Evolutionary conservation across 2,888 invertebrate genomes (phyloP).

Genomic region (Junonia oenone): DNA sequence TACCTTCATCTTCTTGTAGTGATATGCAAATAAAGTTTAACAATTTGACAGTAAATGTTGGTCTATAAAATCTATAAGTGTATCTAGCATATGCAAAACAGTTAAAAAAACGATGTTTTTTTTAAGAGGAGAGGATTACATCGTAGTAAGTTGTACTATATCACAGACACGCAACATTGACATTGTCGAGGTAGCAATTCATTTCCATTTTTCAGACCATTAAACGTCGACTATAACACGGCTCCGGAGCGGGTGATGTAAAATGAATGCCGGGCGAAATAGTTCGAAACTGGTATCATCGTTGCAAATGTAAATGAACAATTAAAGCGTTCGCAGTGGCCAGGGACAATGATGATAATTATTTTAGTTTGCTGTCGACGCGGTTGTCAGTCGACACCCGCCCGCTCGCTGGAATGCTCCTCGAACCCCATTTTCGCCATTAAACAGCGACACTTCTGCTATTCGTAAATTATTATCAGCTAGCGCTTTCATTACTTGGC

Average conservation of each 20-base stretch:
- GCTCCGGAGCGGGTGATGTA: constrained; percentile 61
- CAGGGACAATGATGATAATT: constrained; percentile 78
- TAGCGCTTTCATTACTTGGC: constrained; percentile 74
- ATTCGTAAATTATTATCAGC: constrained; percentile 78
- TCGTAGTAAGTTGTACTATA: constrained; percentile 22
- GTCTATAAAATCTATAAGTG: no score
- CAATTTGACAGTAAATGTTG: neutral
- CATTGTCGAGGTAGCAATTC: constrained; percentile 66
- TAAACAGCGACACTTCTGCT: constrained; percentile 78
- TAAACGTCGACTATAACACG: constrained; percentile 72
- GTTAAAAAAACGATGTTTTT: neutral
- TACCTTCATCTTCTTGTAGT: neutral
- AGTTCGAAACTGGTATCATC: constrained; percentile 77
- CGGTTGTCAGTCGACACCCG: constrained; percentile 61
- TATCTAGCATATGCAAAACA: neutral
- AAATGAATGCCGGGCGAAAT: constrained; percentile 72
- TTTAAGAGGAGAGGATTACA: neutral
- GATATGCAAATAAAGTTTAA: neutral
- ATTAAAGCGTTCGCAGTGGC: constrained; percentile 75
- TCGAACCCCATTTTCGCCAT: constrained; percentile 63
- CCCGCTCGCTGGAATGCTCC: constrained; percentile 67
- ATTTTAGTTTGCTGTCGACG: constrained; percentile 77
- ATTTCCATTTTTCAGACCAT: constrained; percentile 77
- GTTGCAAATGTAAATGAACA: constrained; percentile 80
- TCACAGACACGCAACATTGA: constrained; percentile 51